Conservation (phyloP, 2,888 invertebrate genomes). For the Hypolimnas misippus region DNA sequence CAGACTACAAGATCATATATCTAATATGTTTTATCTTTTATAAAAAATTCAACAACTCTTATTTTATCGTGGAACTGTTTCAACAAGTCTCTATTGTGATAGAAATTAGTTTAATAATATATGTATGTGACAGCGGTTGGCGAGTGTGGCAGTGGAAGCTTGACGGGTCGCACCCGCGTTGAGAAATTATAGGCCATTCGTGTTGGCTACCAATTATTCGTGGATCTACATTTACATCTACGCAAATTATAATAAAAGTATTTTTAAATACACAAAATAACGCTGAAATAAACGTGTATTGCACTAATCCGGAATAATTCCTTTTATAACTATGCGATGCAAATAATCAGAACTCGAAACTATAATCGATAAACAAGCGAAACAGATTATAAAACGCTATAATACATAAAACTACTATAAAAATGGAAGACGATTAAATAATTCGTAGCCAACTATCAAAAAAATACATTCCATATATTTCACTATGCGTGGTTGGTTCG, state of each 20-base stretch:
- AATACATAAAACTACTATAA: conserved; percentile 55
- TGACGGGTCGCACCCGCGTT: conserved; percentile 54
- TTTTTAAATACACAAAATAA: conserved; percentile 58
- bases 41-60: conserved; percentile 84
- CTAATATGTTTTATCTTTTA: conserved; percentile 81
- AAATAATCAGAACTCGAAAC: conserved; percentile 37
- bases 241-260: conserved; percentile 22
- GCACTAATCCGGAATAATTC: conserved; percentile 69
- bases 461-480: conserved; percentile 46
- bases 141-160: conserved; percentile 77
- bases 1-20: conserved; percentile 84
- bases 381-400: conserved; percentile 47
- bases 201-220: conserved; percentile 83
- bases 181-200: conserved; percentile 71
- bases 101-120: conserved; percentile 63
- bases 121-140: conserved; percentile 74
- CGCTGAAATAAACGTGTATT: conserved; percentile 73
- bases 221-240: conserved; percentile 50
- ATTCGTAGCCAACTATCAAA: conserved; percentile 81
- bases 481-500: conserved; percentile 41
- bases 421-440: conserved; percentile 82
- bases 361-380: conserved; percentile 43
- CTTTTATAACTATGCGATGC: conserved; percentile 52
- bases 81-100: conserved; percentile 80
- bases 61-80: conserved; percentile 81